phyloP scores from a whole-genome alignment of 2,797 vertebrate genomes.

The Anguilla anguilla region DNA sequence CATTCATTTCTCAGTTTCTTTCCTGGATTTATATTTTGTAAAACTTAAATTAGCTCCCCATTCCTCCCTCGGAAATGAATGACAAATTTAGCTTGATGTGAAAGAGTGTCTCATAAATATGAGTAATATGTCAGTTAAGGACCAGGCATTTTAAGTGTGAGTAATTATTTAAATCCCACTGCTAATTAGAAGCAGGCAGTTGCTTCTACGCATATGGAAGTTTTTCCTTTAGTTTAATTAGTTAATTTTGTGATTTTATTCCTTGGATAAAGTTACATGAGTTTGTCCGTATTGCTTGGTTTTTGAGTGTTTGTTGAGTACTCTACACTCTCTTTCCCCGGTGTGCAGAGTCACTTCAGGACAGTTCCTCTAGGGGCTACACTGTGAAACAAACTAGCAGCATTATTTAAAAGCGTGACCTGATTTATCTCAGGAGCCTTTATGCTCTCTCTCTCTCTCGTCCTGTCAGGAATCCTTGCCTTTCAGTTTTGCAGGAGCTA shows the following conservation, averaged over 20 bases:
- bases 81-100: conserved; percentile 2
- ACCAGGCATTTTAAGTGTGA: conserved; percentile 8
- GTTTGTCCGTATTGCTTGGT: background rate
- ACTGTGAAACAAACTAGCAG: conserved; percentile 6
- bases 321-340: background rate
- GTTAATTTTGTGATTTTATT: conserved; percentile 11
- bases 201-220: background rate
- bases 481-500: background rate
- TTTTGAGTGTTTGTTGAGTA: background rate
- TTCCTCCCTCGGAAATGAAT: conserved; percentile 6
- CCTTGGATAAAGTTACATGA: background rate
- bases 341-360: background rate
- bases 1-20: background rate
- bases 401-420: conserved; percentile 24
- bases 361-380: conserved; percentile 11
- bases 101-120: conserved; percentile 12
- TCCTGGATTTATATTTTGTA: background rate
- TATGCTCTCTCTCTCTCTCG: background rate
- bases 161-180: background rate
- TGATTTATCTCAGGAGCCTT: conserved; percentile 18
- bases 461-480: background rate
- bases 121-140: conserved; percentile 25
- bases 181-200: conserved; percentile 16
- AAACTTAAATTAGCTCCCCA: background rate
- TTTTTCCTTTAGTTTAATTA: background rate